Evolutionary conservation across 1,140 invertebrate genomes (phyloP).

Genomic region (Euwallacea fornicatus): DNA sequence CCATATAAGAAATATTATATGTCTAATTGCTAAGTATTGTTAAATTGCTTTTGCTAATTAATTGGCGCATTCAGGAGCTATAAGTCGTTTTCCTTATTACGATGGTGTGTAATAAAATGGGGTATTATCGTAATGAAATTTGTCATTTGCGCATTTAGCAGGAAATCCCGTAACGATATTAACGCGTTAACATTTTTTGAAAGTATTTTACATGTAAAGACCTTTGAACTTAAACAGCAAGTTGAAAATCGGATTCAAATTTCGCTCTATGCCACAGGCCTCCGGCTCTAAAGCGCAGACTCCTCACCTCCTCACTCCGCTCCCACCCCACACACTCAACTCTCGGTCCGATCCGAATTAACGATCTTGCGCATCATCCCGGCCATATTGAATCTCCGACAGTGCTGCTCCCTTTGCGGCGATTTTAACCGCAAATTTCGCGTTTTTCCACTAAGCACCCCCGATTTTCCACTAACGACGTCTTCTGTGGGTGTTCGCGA

Average conservation of each 20-base stretch:
- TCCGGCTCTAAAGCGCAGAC: neutral
- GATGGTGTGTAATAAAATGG: no score
- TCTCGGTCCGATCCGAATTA: neutral
- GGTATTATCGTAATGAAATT: no score
- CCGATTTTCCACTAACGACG: neutral
- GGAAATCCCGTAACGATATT: no score
- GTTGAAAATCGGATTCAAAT: neutral
- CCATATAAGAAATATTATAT: no score
- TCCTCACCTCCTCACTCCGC: constrained; percentile 22
- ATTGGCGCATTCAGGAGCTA: no score
- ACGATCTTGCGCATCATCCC: constrained; percentile 37
- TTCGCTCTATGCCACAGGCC: neutral
- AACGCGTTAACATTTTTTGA: no score
- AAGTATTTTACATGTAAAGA: no score
- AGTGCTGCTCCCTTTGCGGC: constrained; percentile 44
- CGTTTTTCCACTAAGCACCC: constrained; percentile 5
- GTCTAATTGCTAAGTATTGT: no score
- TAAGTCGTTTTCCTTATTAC: no score
- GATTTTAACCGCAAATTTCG: constrained; percentile 8
- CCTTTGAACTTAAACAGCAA: no score
- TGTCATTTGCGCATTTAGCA: no score
- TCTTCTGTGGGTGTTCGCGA: neutral
- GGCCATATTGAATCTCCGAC: constrained; percentile 50
- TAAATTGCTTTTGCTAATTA: no score
- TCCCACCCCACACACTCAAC: constrained; percentile 21